Conservation (phyloP, 2,888 invertebrate species). For the Brachyptera putata region DNA sequence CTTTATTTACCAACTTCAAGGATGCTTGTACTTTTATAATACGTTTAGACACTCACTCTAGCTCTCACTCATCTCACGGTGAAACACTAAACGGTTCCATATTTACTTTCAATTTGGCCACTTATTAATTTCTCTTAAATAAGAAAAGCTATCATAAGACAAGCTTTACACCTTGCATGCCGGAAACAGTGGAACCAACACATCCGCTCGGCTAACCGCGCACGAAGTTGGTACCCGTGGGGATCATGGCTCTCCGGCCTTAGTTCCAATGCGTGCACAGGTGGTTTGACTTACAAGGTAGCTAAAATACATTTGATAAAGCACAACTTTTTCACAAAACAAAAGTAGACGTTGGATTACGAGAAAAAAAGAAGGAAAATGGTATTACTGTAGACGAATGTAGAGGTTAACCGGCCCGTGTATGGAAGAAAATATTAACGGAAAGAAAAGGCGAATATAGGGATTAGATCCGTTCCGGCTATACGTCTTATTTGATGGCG, state of each 20-base stretch:
- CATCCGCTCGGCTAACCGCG: background rate
- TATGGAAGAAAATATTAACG: slow-evolving; percentile 17
- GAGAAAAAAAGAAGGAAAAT: background rate
- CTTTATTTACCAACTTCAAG: too few relatives aligned
- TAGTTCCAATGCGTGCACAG: slow-evolving; percentile 5
- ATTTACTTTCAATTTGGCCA: too few relatives aligned
- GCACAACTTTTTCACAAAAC: background rate
- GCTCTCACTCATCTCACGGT: too few relatives aligned
- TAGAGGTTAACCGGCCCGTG: background rate
- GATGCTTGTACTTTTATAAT: too few relatives aligned
- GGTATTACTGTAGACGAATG: slow-evolving; percentile 21
- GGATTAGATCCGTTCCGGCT: slow-evolving; percentile 12
- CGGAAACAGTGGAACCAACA: background rate
- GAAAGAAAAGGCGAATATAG: background rate
- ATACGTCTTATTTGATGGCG: slow-evolving; percentile 20
- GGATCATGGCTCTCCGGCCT: background rate
- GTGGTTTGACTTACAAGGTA: slow-evolving; percentile 4
- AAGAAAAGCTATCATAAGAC: too few relatives aligned
- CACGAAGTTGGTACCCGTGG: background rate
- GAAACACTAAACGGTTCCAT: too few relatives aligned
- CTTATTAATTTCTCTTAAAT: too few relatives aligned
- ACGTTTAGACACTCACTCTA: too few relatives aligned
- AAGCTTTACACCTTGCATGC: too few relatives aligned
- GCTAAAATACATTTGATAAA: background rate
- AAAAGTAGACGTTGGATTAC: background rate